Base-by-base conservation (phyloP, 2,797 vertebrate species). In the Rhinophrynus dorsalis region DNA sequence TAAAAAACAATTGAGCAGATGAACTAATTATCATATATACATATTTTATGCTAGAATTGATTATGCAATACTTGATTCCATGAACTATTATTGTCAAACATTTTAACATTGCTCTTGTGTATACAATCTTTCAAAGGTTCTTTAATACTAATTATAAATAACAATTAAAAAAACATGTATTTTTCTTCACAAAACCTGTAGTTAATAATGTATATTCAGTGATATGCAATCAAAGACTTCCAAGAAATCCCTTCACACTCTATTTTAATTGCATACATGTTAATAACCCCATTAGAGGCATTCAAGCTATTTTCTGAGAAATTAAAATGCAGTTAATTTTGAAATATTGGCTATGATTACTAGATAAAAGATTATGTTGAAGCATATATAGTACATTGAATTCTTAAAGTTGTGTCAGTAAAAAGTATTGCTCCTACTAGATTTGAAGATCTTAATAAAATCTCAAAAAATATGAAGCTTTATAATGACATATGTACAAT, bases 41-140 rank as follows among this genome's bases (percentile, higher is more conserved):
- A 73, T 73, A 73, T 66, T 73, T 67, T 73, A 66, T 54, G 45
- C 62, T 60, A 40, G 42, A 55, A 73, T 66, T 73, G 69, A 73
- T 66, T 73, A 73, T 60, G 60, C 69, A 73, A 66, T 66, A 73
- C 44, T 48, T 44, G 55, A 65, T 66, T 73, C 45, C 69, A 56
- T 73, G 55, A 66, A 59, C 62, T 66, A 73, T 73, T 66, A 60
- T 47, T 59, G 55, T 66, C 62, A 73, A 73, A 73, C 69, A 66
- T 51, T 51, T 35, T 42, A 73, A 66, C 55, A 73, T 66, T 73
- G 55, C 69, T 60, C 69, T 45, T 59, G 69, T 73, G 69, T 60
- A 73, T 73, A 60, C 55, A 44, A 44, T 73, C 62, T 54, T 38
- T 47, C 55, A 73, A 65, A 73, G 62, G 69, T 73, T 73, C 27